Conservation (phyloP, 2,113 vertebrate species). For the Oncorhynchus nerka region DNA sequence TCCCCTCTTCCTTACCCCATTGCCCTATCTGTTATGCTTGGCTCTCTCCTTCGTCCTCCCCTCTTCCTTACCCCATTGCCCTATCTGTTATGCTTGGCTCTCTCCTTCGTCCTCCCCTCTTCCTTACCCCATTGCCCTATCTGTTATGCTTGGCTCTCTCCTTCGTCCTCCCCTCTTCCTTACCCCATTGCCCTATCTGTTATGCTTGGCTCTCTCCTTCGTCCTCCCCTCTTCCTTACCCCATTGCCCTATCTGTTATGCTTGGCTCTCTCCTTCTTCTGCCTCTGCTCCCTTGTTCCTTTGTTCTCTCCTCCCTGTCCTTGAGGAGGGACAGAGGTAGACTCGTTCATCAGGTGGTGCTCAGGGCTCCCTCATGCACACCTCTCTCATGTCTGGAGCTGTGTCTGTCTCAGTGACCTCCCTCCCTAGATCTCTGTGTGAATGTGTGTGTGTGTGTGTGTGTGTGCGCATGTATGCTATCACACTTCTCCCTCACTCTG, state of each 20-base stretch:
- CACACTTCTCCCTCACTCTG: slow-evolving; percentile 3
- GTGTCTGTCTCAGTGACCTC: not conserved
- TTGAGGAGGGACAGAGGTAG: not conserved
- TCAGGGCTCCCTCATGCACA: not conserved
- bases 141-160: not conserved
- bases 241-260: not conserved
- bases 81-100: not conserved
- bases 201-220: slow-evolving; percentile 1
- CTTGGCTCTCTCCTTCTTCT: not conserved
- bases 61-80: not conserved
- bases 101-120: not conserved
- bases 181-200: not conserved
- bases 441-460: not conserved
- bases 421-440: not conserved
- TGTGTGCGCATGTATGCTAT: not conserved
- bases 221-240: not conserved
- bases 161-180: not conserved
- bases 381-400: not conserved
- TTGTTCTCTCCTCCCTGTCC: not conserved
- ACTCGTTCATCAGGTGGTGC: not conserved
- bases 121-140: not conserved
- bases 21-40: not conserved
- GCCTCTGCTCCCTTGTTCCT: too few relatives aligned
- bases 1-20: not conserved
- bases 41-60: not conserved